These are phyloP conservation scores for Philopedon plagiatum DNA, from an alignment of 2,888 invertebrate species.

Conservation along the genomic window DNA sequence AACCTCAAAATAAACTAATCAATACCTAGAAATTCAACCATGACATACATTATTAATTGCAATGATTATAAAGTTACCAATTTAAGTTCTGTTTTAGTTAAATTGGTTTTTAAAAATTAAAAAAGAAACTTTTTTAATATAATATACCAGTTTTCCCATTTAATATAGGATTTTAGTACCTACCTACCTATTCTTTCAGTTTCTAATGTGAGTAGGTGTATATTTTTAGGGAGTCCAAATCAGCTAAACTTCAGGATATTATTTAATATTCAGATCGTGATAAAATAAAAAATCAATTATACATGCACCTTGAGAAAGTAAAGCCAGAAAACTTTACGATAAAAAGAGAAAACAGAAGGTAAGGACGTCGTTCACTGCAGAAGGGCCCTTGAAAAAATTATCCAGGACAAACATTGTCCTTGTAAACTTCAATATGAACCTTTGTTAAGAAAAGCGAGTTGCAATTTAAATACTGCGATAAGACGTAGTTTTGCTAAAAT, in stretches of 20 bases:
- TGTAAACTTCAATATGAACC: not conserved
- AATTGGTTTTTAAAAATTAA: not conserved
- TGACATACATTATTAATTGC: not conserved
- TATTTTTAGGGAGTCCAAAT: not conserved
- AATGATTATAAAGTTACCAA: not conserved
- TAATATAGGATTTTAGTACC: too few species aligned
- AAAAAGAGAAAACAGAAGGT: not conserved
- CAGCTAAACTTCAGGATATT: not conserved
- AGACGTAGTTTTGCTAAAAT: not conserved
- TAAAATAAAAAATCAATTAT: constrained; percentile 18
- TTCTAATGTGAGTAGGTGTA: not conserved
- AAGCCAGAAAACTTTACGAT: not conserved
- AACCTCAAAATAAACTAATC: not conserved
- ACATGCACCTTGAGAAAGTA: constrained; percentile 11
- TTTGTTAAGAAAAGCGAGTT: not conserved
- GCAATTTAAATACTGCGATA: not conserved
- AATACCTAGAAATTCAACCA: constrained; percentile 1
- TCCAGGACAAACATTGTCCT: constrained; percentile 1
- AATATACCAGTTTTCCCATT: too few species aligned
- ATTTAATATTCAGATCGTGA: not conserved
- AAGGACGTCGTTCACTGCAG: not conserved
- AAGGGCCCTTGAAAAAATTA: constrained; percentile 7
- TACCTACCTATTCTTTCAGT: not conserved
- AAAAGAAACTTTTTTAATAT: too few species aligned
- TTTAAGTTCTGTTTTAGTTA: not conserved